Percentiles rank a stretch among this genome's conserved stretches.
Conservation (phyloP, 2,888 invertebrate genomes). For the Hoplodrina ambigua region DNA sequence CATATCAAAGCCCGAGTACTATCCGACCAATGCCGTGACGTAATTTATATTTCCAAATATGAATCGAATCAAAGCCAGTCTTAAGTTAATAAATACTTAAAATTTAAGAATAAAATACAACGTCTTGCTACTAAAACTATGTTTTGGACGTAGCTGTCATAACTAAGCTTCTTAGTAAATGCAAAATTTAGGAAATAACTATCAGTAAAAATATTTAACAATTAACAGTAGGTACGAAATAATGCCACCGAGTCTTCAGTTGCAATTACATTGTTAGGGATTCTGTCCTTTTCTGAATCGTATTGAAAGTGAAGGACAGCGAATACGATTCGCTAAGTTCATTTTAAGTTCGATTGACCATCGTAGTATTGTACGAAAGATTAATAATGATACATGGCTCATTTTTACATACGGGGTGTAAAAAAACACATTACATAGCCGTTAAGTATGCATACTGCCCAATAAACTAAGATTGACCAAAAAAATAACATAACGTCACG, state of each 20-base stretch:
- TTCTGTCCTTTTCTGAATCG: not conserved
- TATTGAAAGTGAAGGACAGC: not conserved
- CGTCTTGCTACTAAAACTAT: conserved; percentile 67
- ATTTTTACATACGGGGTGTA: conserved; percentile 8
- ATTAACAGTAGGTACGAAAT: not conserved
- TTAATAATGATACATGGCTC: conserved; percentile 56
- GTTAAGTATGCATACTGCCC: too few species aligned
- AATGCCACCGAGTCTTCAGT: not conserved
- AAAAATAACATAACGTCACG: too few species aligned
- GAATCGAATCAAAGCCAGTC: conserved; percentile 70
- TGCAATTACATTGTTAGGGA: not conserved
- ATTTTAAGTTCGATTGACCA: not conserved
- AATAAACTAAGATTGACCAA: too few species aligned
- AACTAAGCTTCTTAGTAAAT: conserved; percentile 59
- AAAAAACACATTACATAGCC: too few species aligned
- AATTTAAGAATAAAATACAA: conserved; percentile 57
- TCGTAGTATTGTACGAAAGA: conserved; percentile 5
- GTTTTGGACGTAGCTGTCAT: conserved; percentile 79
- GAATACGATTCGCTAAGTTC: not conserved
- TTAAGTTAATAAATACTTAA: conserved; percentile 28
- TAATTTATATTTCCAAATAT: conserved; percentile 30
- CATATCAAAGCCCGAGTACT: too few species aligned
- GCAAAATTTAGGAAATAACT: conserved; percentile 54
- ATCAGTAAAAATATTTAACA: not conserved
- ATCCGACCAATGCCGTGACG: too few species aligned